These are phyloP conservation scores for Crypturellus tataupa DNA, from an alignment of 2,797 vertebrate genomes.

Conservation along the genomic window DNA sequence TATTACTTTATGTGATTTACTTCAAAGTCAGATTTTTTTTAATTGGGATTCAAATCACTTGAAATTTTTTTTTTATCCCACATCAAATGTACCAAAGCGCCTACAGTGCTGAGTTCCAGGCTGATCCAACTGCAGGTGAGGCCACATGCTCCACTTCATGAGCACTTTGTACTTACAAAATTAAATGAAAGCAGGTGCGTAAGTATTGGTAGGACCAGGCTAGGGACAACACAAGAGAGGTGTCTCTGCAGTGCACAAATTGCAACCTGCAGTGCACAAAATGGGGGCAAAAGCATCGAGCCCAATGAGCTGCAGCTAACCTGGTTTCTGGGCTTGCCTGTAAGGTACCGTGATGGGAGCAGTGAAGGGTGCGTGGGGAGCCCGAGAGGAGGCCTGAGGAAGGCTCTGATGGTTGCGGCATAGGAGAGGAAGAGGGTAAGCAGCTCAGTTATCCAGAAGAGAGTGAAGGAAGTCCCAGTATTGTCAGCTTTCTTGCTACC, in stretches of 20 bases:
- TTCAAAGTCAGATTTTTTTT: neutral
- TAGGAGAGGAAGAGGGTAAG: neutral
- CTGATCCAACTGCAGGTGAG: neutral
- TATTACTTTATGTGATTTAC: neutral
- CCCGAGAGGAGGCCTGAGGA: neutral
- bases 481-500: neutral
- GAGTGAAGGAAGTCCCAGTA: fast-evolving
- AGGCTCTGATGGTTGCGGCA: neutral
- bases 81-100: neutral
- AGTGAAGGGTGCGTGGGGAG: neutral
- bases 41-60: neutral
- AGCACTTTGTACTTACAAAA: neutral
- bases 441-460: neutral
- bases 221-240: neutral
- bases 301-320: neutral
- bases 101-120: neutral
- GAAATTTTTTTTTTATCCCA: neutral
- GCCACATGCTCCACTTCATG: fast-evolving
- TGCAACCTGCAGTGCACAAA: neutral
- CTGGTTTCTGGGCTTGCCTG: neutral
- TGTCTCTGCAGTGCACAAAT: neutral
- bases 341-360: neutral
- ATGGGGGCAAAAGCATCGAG: neutral
- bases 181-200: neutral
- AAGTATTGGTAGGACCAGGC: neutral